These are phyloP conservation scores for Synergus gifuensis DNA, from an alignment of 2,888 invertebrate genomes.

Conservation along the genomic window DNA sequence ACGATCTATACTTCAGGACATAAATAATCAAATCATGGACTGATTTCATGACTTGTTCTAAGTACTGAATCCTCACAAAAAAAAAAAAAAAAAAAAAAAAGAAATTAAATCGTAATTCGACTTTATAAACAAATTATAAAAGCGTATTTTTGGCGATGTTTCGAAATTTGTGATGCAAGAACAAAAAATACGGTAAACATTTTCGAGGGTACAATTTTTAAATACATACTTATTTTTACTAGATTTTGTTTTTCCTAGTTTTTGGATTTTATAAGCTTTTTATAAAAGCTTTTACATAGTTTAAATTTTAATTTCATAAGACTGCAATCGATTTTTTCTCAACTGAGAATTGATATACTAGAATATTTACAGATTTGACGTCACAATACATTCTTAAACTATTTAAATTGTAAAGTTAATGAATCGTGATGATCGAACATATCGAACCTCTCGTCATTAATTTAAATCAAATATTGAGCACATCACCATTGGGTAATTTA, in stretches of 20 bases:
- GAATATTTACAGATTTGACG: conserved; percentile 5
- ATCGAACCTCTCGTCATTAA: neutral
- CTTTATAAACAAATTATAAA: neutral
- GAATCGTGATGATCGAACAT: neutral
- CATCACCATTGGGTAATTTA: conserved; percentile 11
- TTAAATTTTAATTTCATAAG: too few species aligned
- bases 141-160: conserved; percentile 1
- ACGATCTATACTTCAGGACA: neutral
- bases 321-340: too few species aligned
- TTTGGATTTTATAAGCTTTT: neutral
- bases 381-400: neutral
- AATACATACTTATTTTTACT: neutral
- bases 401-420: neutral
- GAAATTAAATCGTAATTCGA: neutral
- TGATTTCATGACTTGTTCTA: neutral
- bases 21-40: neutral
- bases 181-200: neutral
- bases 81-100: neutral
- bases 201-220: neutral
- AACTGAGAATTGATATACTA: neutral
- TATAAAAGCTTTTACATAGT: neutral
- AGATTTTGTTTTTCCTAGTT: neutral
- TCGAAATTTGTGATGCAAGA: neutral
- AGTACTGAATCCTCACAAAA: conserved; percentile 2
- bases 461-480: conserved; percentile 34